Evolutionary conservation across 2,888 invertebrate species (phyloP).

Genomic region (Drosophila ustulata): DNA sequence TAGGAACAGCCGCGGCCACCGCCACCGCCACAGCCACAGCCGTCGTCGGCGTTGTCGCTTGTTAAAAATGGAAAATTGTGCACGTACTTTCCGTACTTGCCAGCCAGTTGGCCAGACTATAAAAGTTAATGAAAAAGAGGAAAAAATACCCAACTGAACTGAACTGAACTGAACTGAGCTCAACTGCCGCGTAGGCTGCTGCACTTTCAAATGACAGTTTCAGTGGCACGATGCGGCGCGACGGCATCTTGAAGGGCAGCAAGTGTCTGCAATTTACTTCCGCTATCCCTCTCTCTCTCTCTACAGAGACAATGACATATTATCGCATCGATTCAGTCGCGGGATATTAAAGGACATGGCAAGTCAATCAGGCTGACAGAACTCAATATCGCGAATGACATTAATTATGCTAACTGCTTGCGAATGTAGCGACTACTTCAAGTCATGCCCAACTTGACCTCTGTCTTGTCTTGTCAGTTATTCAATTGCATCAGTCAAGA

Average conservation of each 20-base stretch:
- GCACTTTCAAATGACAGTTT: conserved; percentile 21
- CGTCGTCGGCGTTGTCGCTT: background rate
- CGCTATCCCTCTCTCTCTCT: background rate
- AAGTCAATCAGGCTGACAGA: conserved; percentile 1
- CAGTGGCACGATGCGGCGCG: background rate
- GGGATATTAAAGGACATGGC: background rate
- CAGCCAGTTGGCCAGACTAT: conserved; percentile 24
- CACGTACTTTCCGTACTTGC: conserved; percentile 31
- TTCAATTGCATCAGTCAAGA: background rate
- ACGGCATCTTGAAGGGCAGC: conserved; percentile 19
- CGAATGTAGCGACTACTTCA: too few relatives aligned
- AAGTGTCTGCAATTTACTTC: conserved; percentile 19
- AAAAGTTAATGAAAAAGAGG: conserved; percentile 36
- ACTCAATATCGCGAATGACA: background rate
- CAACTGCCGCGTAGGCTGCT: conserved; percentile 11
- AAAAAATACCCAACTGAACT: background rate
- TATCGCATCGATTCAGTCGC: conserved; percentile 1
- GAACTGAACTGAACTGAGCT: background rate
- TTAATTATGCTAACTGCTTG: background rate
- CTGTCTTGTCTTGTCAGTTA: background rate
- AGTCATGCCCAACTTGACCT: too few relatives aligned
- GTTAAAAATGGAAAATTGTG: conserved; percentile 23
- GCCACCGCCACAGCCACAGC: background rate
- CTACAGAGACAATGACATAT: conserved; percentile 2
- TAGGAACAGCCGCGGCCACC: background rate